Evolutionary conservation across 1,140 invertebrate genomes (phyloP).

Genomic region (Achroia grisella): DNA sequence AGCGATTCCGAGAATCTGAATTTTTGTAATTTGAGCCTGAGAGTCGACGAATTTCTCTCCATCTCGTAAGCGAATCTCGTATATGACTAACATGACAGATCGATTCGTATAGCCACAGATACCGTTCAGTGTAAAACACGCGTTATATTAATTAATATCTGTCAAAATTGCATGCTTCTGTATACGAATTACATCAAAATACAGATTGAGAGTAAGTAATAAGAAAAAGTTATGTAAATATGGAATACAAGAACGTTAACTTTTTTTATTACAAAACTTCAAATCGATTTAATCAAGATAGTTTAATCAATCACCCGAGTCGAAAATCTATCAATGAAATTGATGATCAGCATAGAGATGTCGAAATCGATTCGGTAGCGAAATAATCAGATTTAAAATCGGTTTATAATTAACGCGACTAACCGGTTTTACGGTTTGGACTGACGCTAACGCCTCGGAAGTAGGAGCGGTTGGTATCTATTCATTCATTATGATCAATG

Average conservation of each 20-base stretch:
- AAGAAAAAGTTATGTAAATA: neutral
- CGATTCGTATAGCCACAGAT: conserved; percentile 26
- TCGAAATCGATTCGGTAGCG: conserved; percentile 54
- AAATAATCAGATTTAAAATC: conserved; percentile 58
- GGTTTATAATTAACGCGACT: conserved; percentile 57
- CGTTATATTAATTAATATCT: conserved; percentile 25
- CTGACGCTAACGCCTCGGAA: conserved; percentile 34
- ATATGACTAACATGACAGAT: conserved; percentile 39
- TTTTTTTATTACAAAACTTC: conserved; percentile 3
- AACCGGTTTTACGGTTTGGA: conserved; percentile 51
- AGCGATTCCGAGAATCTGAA: too few relatives aligned
- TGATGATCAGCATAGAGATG: conserved; percentile 40
- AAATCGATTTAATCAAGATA: conserved; percentile 29
- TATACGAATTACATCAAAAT: conserved; percentile 1
- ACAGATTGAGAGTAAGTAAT: neutral
- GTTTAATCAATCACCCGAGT: conserved; percentile 45
- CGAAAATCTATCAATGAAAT: conserved; percentile 48
- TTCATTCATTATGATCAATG: conserved; percentile 64
- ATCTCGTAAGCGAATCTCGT: conserved; percentile 4
- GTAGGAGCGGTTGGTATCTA: conserved; percentile 38
- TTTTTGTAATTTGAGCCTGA: conserved; percentile 1
- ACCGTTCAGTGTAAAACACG: conserved; percentile 10
- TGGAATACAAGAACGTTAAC: neutral
- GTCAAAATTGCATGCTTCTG: conserved; percentile 24
- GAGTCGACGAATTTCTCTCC: conserved; percentile 6